Evolutionary conservation across 1,140 invertebrate genomes (phyloP), one percentile per base, ranked within the genome.

Genomic region (Octopus bimaculoides): DNA sequence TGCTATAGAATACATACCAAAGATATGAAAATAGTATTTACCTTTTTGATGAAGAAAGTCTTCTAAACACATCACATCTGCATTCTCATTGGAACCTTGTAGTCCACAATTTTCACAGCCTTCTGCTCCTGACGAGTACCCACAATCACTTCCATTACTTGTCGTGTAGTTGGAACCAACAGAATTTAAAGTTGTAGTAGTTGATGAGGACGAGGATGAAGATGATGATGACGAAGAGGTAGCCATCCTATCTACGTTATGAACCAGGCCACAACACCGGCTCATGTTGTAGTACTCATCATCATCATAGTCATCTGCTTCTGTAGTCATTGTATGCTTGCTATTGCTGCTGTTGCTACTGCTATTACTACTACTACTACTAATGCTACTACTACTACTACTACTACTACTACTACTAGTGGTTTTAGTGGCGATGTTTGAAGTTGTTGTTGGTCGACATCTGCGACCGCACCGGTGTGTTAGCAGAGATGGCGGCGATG

Each of bases 1-100:
- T 41, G 26, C 26, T 41, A 41, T 3, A 41, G 26, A 41, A 41
- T n/a, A n/a, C n/a, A n/a, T n/a, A n/a, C n/a, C n/a, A n/a, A n/a
- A n/a, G n/a, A n/a, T 41, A 41, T 41, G 26, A 41, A 41, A 41
- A 41, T 41, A 41, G 26, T 52, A 81, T 75, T 80, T 75, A 87
- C 86, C 84, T 82, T 85, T 84, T 76, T 86, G 77, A n/a, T 55
- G 82, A 82, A 86, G 87, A 7, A 85, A 78, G 54, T 84, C 84
- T 71, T 88, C 87, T 75, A 82, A 85, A 81, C 84, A 87, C 14
- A 82, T 76, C 52, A 86, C 82, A 73, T 88, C 88, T 52, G 88
- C 88, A n/a, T 87, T 85, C 56, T 88, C 88, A 77, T 85, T 87
- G 53, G 87, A 89, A 81, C 88, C 88, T 53, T 86, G 88, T 79